Evolutionary conservation across 1,140 invertebrate genomes (phyloP).

Genomic region (Macrostomum lignano): DNA sequence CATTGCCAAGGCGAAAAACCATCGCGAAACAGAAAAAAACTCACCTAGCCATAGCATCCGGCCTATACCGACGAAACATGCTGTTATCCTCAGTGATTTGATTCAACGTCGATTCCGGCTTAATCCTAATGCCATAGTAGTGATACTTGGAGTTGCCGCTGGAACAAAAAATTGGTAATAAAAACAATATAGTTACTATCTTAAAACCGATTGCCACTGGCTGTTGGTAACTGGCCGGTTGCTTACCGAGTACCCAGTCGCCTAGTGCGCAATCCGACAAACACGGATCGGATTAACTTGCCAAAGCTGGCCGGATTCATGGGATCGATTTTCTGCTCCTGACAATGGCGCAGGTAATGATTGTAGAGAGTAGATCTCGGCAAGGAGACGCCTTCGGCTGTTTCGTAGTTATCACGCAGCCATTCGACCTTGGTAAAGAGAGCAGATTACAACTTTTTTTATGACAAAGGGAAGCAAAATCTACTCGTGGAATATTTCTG

Average conservation of each 20-base stretch:
- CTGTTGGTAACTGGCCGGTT: too few species aligned
- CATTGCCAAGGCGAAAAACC: too few species aligned
- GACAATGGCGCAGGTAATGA: conserved; percentile 76
- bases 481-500: too few species aligned
- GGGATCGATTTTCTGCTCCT: conserved; percentile 69
- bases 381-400: conserved; percentile 75
- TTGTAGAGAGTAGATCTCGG: conserved; percentile 79
- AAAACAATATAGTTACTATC: too few species aligned
- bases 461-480: too few species aligned
- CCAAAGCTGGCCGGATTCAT: conserved; percentile 97
- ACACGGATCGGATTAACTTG: conserved; percentile 86
- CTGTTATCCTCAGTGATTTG: conserved; percentile 33
- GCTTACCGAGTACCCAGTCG: conserved; percentile 72
- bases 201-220: too few species aligned
- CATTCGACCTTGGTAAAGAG: conserved; percentile 95
- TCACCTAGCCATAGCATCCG: too few species aligned
- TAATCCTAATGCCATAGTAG: conserved; percentile 93
- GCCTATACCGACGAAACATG: too few species aligned
- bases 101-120: conserved; percentile 50
- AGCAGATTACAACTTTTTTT: too few species aligned
- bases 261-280: conserved; percentile 66
- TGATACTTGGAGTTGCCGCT: conserved; percentile 98
- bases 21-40: too few species aligned
- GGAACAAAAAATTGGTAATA: too few species aligned
- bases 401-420: conserved; percentile 90